phyloP scores from a whole-genome alignment of 2,888 invertebrate genomes.

The Drosophila diplacantha region DNA sequence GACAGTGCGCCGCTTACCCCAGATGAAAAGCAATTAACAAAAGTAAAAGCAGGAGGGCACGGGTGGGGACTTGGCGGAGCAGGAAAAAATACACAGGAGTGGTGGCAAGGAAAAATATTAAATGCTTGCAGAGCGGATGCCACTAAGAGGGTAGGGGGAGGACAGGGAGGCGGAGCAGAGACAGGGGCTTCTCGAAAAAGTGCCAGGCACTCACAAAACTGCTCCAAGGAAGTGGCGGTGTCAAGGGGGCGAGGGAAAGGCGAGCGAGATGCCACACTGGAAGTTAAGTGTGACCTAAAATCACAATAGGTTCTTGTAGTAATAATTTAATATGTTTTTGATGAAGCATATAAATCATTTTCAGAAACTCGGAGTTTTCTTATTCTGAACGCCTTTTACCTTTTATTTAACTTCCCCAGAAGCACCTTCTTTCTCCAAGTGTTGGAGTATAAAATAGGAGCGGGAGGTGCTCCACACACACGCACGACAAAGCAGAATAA shows the following conservation, averaged over 20 bases:
- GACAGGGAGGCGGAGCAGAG: background rate
- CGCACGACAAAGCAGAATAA: conserved; percentile 73
- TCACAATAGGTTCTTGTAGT: background rate
- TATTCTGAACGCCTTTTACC: no score
- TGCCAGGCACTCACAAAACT: conserved; percentile 46
- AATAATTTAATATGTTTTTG: background rate
- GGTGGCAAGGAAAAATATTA: conserved; percentile 41
- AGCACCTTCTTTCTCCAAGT: background rate
- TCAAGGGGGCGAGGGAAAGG: background rate
- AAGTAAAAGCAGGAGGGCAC: conserved; percentile 35
- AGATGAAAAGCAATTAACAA: conserved; percentile 68
- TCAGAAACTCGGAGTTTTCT: background rate
- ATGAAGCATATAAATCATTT: background rate
- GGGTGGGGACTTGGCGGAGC: conserved; percentile 18
- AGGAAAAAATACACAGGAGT: conserved; percentile 10
- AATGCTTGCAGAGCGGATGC: conserved; percentile 31
- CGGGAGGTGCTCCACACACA: conserved; percentile 28
- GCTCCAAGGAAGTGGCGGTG: conserved; percentile 1
- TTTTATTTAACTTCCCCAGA: no score
- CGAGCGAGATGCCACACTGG: background rate
- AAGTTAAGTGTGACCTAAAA: background rate
- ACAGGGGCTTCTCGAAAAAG: conserved; percentile 45
- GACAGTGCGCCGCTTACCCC: conserved; percentile 26
- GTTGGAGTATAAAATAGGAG: background rate
- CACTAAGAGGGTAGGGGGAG: background rate